Evolutionary conservation across 2,113 vertebrate species (phyloP).

Genomic region (Corythornis vintsioides): DNA sequence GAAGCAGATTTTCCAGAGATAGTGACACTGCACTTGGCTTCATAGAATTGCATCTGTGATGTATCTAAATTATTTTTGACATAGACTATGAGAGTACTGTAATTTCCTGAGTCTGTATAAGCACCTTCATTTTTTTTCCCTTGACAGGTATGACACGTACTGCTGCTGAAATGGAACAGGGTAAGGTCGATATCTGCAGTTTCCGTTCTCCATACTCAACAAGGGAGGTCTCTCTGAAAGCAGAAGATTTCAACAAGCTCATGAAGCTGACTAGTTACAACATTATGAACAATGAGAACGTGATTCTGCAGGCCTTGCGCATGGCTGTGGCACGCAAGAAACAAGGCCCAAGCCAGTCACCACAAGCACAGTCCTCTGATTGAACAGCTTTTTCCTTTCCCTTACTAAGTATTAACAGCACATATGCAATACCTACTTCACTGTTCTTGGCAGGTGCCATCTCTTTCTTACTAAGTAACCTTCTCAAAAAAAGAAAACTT

Average conservation of each 20-base stretch:
- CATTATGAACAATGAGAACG: conserved; percentile 73
- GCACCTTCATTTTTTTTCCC: not conserved
- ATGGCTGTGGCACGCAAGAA: conserved; percentile 51
- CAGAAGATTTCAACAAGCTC: conserved; percentile 79
- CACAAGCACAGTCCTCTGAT: not conserved
- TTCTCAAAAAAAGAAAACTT: not conserved
- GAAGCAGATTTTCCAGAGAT: not conserved
- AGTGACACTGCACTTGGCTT: not conserved
- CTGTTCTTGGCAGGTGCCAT: not conserved
- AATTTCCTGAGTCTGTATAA: not conserved
- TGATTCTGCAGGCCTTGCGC: conserved; percentile 73
- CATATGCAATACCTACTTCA: not conserved
- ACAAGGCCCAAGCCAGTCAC: not conserved
- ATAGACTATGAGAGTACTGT: not conserved
- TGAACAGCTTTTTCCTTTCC: not conserved
- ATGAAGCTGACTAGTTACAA: conserved; percentile 80
- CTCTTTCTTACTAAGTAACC: not conserved
- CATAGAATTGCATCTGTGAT: not conserved
- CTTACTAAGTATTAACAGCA: not conserved
- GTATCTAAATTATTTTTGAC: not conserved
- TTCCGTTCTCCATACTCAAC: conserved; percentile 78
- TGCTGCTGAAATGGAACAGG: conserved; percentile 71
- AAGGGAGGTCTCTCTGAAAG: conserved; percentile 75
- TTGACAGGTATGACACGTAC: conserved; percentile 69
- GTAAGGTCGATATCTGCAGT: conserved; percentile 77